Evolutionary conservation across 2,113 vertebrate genomes (phyloP), one percentile per base, ranked within the genome.

Genomic region (Xenopus laevis): DNA sequence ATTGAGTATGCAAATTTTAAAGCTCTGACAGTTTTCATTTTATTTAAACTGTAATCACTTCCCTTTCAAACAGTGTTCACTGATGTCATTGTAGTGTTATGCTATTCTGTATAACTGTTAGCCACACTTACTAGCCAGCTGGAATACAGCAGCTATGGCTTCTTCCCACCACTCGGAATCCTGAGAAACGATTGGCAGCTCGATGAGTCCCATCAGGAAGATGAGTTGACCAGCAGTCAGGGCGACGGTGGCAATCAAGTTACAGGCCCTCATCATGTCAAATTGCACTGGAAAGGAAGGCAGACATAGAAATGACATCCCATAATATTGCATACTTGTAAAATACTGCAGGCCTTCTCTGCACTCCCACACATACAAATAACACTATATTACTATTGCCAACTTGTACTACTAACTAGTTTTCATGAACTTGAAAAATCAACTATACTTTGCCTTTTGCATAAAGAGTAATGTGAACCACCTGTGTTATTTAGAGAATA

Each of bases 121-220:
- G 45, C 18, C 44, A 4, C 84, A 98, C 97, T 98, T 86, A 99
- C 97, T 98, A 77, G 97, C 93, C 75, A 99, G 89, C 81, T 99
- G 97, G 85, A 99, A 99, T 7, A 97, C 91, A 0, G 96, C 97
- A 13, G 97, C 96, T 45, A 98, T 98, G 84, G 95, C 97, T 83
- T 99, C 97, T 85, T 98, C 97, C 97, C 97, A 98, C 95, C 97
- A 99, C 78, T 95, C 96, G n/a, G 94, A 95, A 62, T 98, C 94
- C 53, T 94, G 92, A 0, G 92, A 92, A 84, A 94, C 83, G 81
- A 95, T 89, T 44, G 94, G 91, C 67, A 98, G 83, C 80, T 96
- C 94, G 46, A 92, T 78, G 71, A 98, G 85, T 58, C 96, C 96
- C 68, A 99, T 86, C 13, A 96, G 82, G 71, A 97, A 98, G 83